These are phyloP conservation scores for Adelognathus sp. DNA, from an alignment of 2,888 invertebrate species.

Conservation along the genomic window DNA sequence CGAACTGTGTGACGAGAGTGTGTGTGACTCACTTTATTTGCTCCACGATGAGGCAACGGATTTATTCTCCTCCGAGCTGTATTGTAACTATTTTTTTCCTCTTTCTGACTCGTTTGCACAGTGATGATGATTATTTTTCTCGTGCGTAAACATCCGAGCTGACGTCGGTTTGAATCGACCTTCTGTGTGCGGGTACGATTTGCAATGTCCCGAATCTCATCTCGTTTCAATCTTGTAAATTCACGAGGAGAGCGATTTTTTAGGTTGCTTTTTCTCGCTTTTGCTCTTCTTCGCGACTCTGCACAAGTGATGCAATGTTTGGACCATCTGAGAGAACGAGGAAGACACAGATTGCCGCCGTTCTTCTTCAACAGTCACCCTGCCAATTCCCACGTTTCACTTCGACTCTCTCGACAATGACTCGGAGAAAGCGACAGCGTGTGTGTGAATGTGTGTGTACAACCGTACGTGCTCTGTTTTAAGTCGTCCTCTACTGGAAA, in stretches of 20 bases:
- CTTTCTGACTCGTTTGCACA: neutral
- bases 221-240: neutral
- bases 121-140: neutral
- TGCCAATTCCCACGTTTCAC: slow-evolving; percentile 46
- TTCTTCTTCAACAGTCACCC: slow-evolving; percentile 5
- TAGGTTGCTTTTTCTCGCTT: neutral
- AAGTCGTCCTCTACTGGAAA: neutral
- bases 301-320: neutral
- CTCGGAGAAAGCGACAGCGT: slow-evolving; percentile 31
- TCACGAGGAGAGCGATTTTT: neutral
- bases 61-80: neutral
- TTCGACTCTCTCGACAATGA: slow-evolving; percentile 27
- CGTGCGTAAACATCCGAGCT: neutral
- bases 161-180: neutral
- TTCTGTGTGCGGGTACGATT: neutral
- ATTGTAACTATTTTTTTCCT: neutral
- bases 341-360: slow-evolving; percentile 16
- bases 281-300: neutral
- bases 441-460: neutral
- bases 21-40: slow-evolving; percentile 51
- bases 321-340: neutral
- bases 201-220: neutral
- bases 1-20: too few species aligned
- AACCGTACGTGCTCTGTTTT: neutral
- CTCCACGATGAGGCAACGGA: slow-evolving; percentile 35